Conservation (phyloP, 2,797 vertebrate species). For the Erethizon dorsatum region DNA sequence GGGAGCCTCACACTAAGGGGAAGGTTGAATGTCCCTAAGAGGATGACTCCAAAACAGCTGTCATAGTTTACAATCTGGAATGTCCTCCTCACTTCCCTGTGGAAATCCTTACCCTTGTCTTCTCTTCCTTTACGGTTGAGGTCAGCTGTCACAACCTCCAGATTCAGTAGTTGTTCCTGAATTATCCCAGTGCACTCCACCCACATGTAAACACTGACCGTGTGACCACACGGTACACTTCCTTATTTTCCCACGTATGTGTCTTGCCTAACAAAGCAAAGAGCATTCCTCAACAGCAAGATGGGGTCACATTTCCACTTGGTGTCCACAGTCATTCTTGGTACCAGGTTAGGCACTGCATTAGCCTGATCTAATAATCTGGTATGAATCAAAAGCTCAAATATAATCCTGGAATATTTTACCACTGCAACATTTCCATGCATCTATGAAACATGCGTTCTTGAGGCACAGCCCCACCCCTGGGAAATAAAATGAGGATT, state of each 20-base stretch:
- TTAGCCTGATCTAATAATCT: not conserved
- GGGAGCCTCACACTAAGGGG: not conserved
- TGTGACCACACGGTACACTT: rapidly evolving
- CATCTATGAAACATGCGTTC: not conserved
- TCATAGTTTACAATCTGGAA: not conserved
- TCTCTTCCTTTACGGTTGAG: not conserved
- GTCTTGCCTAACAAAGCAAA: not conserved
- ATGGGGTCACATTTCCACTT: not conserved
- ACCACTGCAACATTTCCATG: not conserved
- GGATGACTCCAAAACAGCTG: not conserved
- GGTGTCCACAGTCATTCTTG: not conserved
- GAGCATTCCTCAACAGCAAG: not conserved
- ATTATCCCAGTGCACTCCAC: not conserved
- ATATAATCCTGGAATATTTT: not conserved
- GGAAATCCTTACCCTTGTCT: not conserved
- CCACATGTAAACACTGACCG: no score
- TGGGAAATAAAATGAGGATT: slow-evolving; percentile 23
- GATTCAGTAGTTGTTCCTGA: not conserved
- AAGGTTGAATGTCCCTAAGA: not conserved
- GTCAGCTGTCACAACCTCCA: not conserved
- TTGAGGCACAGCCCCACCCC: not conserved
- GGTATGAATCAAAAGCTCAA: not conserved
- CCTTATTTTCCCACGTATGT: not conserved
- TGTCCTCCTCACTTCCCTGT: not conserved
- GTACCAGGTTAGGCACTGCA: not conserved